These are phyloP conservation scores for Masticophis lateralis DNA, from an alignment of 2,797 vertebrate species.

Conservation along the genomic window DNA sequence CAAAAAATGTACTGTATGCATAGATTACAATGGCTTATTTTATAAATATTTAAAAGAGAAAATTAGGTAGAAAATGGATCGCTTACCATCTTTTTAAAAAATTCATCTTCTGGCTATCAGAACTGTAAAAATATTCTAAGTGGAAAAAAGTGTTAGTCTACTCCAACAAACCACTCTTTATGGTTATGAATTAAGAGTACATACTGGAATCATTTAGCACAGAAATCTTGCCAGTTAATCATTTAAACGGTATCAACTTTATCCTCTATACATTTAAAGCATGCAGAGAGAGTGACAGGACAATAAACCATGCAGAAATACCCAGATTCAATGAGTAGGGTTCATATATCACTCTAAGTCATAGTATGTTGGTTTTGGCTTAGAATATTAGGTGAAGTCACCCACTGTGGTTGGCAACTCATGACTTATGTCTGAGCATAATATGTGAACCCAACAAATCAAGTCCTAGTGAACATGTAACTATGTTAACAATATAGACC, in stretches of 20 bases:
- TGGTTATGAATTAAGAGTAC: background rate
- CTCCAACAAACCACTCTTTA: background rate
- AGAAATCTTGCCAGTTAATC: background rate
- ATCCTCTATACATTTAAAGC: background rate
- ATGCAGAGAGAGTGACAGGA: background rate
- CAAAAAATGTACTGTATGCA: background rate
- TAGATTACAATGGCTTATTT: background rate
- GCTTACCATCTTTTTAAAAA: background rate
- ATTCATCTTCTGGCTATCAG: background rate
- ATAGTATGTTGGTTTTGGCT: background rate
- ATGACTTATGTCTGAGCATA: background rate
- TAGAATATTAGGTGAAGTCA: background rate
- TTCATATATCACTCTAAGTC: background rate
- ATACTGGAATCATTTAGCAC: background rate
- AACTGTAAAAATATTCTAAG: background rate
- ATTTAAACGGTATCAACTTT: background rate
- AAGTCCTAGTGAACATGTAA: background rate
- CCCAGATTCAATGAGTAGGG: background rate
- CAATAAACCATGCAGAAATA: background rate
- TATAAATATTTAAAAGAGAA: background rate
- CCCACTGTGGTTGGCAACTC: background rate
- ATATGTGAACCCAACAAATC: background rate
- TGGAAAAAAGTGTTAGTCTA: background rate
- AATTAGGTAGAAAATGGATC: background rate
- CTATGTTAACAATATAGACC: background rate